A percentile compares a stretch with the other conserved stretches of the same genome.
phyloP scores from a whole-genome alignment of 2,797 vertebrate species.

The Esox masquinongy region DNA sequence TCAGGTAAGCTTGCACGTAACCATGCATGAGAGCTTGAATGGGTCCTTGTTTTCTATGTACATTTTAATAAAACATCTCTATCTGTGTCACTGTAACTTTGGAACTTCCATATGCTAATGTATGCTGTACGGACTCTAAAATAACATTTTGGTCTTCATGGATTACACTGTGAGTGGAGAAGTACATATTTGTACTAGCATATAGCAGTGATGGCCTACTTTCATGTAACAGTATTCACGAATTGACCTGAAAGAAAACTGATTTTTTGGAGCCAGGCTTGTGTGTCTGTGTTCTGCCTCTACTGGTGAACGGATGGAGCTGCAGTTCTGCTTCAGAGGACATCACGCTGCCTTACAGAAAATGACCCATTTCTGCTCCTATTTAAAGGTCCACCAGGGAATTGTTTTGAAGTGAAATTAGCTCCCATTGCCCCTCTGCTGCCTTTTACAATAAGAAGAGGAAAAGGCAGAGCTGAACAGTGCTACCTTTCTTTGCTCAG shows the following conservation, averaged over 20 bases:
- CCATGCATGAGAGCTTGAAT: neutral
- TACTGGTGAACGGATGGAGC: neutral
- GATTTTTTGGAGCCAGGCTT: neutral
- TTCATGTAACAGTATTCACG: slow-evolving; percentile 5
- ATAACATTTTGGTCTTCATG: neutral
- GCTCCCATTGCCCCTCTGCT: slow-evolving; percentile 43
- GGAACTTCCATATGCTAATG: neutral
- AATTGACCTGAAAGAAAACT: neutral
- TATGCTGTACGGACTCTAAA: neutral
- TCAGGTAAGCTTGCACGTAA: neutral
- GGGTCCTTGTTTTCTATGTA: too few relatives aligned
- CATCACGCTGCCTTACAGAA: too few relatives aligned
- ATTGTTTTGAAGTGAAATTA: slow-evolving; percentile 42
- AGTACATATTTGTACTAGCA: slow-evolving; percentile 36
- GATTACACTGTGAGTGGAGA: neutral
- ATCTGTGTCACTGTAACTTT: neutral
- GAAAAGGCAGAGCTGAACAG: slow-evolving; percentile 41
- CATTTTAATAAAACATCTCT: too few relatives aligned
- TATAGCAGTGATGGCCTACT: slow-evolving; percentile 38
- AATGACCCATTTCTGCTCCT: slow-evolving; percentile 69
- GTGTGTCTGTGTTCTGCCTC: neutral
- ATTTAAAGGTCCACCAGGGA: slow-evolving; percentile 66
- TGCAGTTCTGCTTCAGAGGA: neutral
- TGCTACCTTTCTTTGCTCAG: too few relatives aligned
- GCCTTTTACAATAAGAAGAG: slow-evolving; percentile 29